Base-by-base conservation (phyloP, 2,888 invertebrate species). In the Pogonocherus hispidulus region DNA sequence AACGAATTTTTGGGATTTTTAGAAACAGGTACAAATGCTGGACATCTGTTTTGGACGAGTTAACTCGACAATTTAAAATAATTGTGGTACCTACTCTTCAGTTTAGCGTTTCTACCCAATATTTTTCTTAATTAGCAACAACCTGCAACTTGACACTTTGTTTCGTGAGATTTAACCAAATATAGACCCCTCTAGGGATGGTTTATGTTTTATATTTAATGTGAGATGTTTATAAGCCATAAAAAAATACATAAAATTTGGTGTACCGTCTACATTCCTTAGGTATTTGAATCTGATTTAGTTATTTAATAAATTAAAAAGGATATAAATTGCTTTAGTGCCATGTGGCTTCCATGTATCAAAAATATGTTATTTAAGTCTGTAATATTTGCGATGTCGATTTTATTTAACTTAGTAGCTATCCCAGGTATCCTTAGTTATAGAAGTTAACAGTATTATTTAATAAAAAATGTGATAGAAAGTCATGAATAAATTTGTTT, bases 1-100 rank as follows among this genome's bases (percentile, higher is more conserved):
- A 83, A 83, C 77, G 78, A 72, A 82, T 82, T 80, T 80, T 81
- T 81, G 69, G 81, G 79, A 82, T 82, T 80, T 80, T 80, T 81
- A 70, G 67, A 78, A 81, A 81, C 82, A 82, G 82, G 82, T 83
- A 82, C 81, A 79, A 81, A 82, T 75, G 78, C 72, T 70, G 75
- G 77, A 81, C 80, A 80, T 80, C 80, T 80, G 81, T 81, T 80
- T 71, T 54, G 67, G 67, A 18, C 69, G 66, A 57, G 70, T 75
- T 71, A 72, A 74, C 75, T 76, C 76, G 79, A 80, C 80, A 77
- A 80, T 81, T 80, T 80, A 79, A 80, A 80, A 79, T 77, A 80
- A 79, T 78, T 74, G 75, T 78, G n/a, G n/a, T n/a, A n/a, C 73
- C 75, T 69, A 66, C 65, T 74, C 70, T 74, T 74, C 76, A 66